Percentiles rank a stretch among this genome's conserved stretches.
phyloP scores from a whole-genome alignment of 2,888 invertebrate genomes.

The Carabus problematicus region DNA sequence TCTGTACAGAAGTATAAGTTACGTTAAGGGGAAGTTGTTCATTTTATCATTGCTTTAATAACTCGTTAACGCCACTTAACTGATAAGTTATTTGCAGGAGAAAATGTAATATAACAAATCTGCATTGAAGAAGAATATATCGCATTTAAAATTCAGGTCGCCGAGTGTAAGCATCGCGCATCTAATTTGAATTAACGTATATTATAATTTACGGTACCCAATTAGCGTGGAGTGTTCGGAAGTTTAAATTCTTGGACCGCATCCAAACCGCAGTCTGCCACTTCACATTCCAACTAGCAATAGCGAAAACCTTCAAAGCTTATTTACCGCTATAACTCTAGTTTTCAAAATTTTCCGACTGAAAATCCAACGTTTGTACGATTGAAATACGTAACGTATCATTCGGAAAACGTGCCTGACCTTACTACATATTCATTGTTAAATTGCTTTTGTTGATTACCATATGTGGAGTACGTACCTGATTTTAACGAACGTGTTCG shows the following conservation, averaged over 20 bases:
- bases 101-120: slow-evolving; percentile 18
- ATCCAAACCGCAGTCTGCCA: slow-evolving; percentile 36
- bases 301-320: background rate
- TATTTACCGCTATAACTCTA: slow-evolving; percentile 6
- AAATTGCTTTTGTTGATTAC: no score
- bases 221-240: slow-evolving; percentile 38
- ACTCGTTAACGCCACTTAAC: slow-evolving; percentile 17
- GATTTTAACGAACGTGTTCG: no score
- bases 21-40: background rate
- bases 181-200: slow-evolving; percentile 40
- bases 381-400: no score
- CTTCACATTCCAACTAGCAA: slow-evolving; percentile 2
- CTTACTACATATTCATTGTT: no score
- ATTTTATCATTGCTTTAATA: background rate
- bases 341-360: no score
- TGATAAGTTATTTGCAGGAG: slow-evolving; percentile 22
- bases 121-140: slow-evolving; percentile 34
- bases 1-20: background rate
- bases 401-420: no score
- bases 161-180: slow-evolving; percentile 28
- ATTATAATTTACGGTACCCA: slow-evolving; percentile 40
- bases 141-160: slow-evolving; percentile 36
- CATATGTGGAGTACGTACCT: no score
- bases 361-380: no score
- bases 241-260: slow-evolving; percentile 36